phyloP scores from a whole-genome alignment of 2,797 vertebrate species.

The Micropoecilia bifurca region DNA sequence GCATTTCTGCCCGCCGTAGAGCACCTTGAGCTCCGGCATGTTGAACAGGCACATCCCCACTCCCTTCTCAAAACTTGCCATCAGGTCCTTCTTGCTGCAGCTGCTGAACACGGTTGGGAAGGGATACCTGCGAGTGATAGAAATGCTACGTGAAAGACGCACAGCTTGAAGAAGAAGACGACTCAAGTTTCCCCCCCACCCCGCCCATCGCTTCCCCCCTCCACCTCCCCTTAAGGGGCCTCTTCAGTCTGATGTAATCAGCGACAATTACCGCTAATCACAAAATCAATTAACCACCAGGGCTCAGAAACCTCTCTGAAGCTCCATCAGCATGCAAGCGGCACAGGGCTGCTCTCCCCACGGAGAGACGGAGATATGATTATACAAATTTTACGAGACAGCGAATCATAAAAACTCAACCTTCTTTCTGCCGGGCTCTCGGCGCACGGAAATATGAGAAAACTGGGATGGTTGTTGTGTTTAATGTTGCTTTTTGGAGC shows the following conservation, averaged over 20 bases:
- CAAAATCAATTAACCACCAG: constrained; percentile 69
- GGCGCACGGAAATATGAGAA: constrained; percentile 59
- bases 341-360: constrained; percentile 28
- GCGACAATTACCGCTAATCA: constrained; percentile 70
- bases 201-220: not conserved
- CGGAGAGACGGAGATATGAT: constrained; percentile 52
- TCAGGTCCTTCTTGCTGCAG: constrained; percentile 94
- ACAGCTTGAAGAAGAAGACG: constrained; percentile 10
- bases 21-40: constrained; percentile 92
- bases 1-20: constrained; percentile 95
- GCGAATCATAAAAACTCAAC: constrained; percentile 51
- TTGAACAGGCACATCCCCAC: constrained; percentile 97
- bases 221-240: constrained; percentile 17
- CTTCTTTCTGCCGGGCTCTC: constrained; percentile 54
- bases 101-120: constrained; percentile 97
- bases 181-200: not conserved
- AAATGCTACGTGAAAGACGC: constrained; percentile 24
- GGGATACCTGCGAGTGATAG: constrained; percentile 83
- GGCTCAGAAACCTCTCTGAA: constrained; percentile 41
- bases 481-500: constrained; percentile 71
- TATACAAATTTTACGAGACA: constrained; percentile 65
- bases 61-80: constrained; percentile 93
- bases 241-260: constrained; percentile 67
- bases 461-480: constrained; percentile 42
- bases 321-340: constrained; percentile 37